phyloP scores from a whole-genome alignment of 2,113 vertebrate species.

The Lepus timidus region DNA sequence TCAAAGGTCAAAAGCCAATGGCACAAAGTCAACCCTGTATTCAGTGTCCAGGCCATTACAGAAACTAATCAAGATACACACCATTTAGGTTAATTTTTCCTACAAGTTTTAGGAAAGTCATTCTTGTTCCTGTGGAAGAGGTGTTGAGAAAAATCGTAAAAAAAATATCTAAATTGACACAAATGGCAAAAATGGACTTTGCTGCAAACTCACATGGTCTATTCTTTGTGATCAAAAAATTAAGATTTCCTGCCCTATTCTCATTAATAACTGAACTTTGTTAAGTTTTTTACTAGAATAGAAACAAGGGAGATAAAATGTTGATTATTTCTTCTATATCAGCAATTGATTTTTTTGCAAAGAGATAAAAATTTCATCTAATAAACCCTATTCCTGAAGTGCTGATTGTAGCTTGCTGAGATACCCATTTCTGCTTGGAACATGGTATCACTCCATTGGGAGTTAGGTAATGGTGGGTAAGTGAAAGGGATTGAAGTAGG shows the following conservation, averaged over 20 bases:
- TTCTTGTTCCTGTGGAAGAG: not conserved
- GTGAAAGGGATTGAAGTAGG: not conserved
- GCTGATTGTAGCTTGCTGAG: not conserved
- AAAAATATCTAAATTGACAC: not conserved
- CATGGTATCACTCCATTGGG: not conserved
- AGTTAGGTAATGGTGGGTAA: not conserved
- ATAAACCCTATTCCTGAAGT: not conserved
- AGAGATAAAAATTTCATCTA: not conserved
- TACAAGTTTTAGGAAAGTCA: not conserved
- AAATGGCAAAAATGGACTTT: not conserved
- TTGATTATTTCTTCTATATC: not conserved
- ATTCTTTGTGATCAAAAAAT: not conserved
- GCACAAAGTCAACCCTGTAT: not conserved
- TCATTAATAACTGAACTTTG: not conserved
- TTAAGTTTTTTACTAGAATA: not conserved
- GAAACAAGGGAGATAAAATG: not conserved
- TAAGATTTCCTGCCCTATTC: not conserved
- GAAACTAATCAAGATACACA: not conserved
- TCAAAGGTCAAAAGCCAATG: not conserved
- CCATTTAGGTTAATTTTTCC: not conserved
- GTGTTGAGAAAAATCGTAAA: not conserved
- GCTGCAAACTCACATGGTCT: fast-evolving
- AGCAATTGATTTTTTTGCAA: slow-evolving; percentile 3
- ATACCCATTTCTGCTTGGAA: not conserved
- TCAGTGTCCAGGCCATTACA: not conserved